Evolutionary conservation across 2,888 invertebrate species (phyloP).

Genomic region (Ophion obscuratus): DNA sequence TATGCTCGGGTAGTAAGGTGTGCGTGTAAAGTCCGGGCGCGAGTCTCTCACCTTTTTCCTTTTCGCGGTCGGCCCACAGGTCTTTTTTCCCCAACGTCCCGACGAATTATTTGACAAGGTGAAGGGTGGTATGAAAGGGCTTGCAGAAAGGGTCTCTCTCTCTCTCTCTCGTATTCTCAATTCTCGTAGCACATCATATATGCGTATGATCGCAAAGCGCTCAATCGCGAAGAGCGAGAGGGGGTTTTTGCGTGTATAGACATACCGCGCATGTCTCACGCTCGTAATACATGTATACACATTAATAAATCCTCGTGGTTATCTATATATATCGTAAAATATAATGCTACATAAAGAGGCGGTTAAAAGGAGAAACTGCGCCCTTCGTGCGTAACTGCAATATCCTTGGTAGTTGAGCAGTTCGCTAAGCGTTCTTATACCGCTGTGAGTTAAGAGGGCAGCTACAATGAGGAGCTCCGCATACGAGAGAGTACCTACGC

Average conservation of each 20-base stretch:
- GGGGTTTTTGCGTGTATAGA: slow-evolving; percentile 11
- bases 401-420: slow-evolving; percentile 52
- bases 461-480: slow-evolving; percentile 30
- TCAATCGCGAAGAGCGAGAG: slow-evolving; percentile 37
- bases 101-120: slow-evolving; percentile 58
- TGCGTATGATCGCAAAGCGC: slow-evolving; percentile 19
- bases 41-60: slow-evolving; percentile 45
- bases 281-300: slow-evolving; percentile 12
- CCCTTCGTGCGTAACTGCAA: slow-evolving; percentile 55
- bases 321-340: background rate
- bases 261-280: slow-evolving; percentile 9
- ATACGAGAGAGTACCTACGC: slow-evolving; percentile 19
- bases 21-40: slow-evolving; percentile 20
- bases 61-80: slow-evolving; percentile 22
- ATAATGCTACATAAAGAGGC: slow-evolving; percentile 21
- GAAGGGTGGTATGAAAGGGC: slow-evolving; percentile 44
- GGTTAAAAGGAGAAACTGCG: slow-evolving; percentile 35
- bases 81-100: slow-evolving; percentile 39
- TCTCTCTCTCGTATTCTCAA: background rate
- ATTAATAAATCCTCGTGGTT: slow-evolving; percentile 42
- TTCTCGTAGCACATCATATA: slow-evolving; percentile 29
- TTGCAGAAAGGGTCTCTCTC: background rate
- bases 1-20: slow-evolving; percentile 13
- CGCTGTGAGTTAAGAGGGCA: slow-evolving; percentile 54
- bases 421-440: slow-evolving; percentile 56